phyloP scores from a whole-genome alignment of 2,113 vertebrate species.

The Prolemur simus region DNA sequence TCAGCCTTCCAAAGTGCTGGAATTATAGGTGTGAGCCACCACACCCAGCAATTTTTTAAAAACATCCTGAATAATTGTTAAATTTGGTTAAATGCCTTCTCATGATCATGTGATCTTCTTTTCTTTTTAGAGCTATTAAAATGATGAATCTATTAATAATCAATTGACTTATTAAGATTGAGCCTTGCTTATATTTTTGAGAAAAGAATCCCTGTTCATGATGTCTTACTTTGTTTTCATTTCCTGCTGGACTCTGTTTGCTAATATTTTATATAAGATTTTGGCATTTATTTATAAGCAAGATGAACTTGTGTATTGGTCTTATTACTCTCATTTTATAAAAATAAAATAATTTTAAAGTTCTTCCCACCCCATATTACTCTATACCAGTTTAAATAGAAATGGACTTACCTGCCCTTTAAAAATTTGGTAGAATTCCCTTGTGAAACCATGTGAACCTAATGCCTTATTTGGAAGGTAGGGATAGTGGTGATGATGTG shows the following conservation, averaged over 20 bases:
- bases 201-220: not conserved
- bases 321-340: not conserved
- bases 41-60: not conserved
- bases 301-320: not conserved
- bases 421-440: not conserved
- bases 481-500: not conserved
- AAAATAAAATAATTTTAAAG: slow-evolving; percentile 36
- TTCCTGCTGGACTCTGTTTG: not conserved
- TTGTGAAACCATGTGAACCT: not conserved
- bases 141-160: not conserved
- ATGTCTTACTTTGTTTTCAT: slow-evolving; percentile 11
- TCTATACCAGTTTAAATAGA: not conserved
- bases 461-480: not conserved
- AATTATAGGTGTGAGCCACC: too few relatives aligned
- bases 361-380: not conserved
- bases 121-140: slow-evolving; percentile 14
- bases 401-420: not conserved
- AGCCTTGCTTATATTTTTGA: not conserved
- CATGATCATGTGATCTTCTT: not conserved
- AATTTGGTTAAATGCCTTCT: not conserved
- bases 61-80: not conserved
- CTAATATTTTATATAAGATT: slow-evolving; percentile 9
- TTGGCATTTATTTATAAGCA: slow-evolving; percentile 1
- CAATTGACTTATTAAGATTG: slow-evolving; percentile 3
- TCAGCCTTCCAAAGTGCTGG: too few relatives aligned